Base-by-base conservation (phyloP, 2,113 vertebrate genomes). In the Alces alces region DNA sequence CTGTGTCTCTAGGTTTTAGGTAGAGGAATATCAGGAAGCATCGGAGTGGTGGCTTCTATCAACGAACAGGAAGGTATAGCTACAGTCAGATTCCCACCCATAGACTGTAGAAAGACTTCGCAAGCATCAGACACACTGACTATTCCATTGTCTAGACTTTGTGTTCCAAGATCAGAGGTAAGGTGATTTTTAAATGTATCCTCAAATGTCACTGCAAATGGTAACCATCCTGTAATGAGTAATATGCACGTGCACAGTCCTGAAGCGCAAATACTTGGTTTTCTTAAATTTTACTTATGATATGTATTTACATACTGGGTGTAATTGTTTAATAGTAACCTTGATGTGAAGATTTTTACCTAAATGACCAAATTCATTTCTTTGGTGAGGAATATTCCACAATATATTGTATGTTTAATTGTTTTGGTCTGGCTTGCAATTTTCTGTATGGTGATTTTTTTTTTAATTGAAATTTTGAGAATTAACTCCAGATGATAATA, bases 21-120 rank as follows among this genome's bases (percentile, higher is more conserved):
- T 88, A 99, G 99, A 99, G 99, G 99, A 96, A 99, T 99, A 95
- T 98, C 99, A 94, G 99, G 99, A 97, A 99, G 99, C 95, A 97
- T 99, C 87, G 99, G 99, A 91, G 98, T 99, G 88, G 99, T 99
- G 98, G 99, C 99, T 97, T 99, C 99, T 93, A 99, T 99, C 98
- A 99, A 99, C 92, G 99, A 99, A 85, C 99, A 99, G 98, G 99
- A 99, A 99, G 99, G 99, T 98, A 99, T 99, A 89, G 99, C 99
- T 94, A 99, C 99, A 7, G 99, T 99, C 97, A 99, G 99, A 99
- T 99, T 99, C 97, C 99, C 99, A 28, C 99, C 99, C 55, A 99
- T 99, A 93, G 99, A 99, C 98, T 99, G 99, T 99, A 99, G 99
- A 98, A 99, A 99, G 99, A 99, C 99, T 36, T 99, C 99, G 96